These are phyloP conservation scores for Glareola pratincola DNA, from an alignment of 2,113 vertebrate species.

Conservation along the genomic window DNA sequence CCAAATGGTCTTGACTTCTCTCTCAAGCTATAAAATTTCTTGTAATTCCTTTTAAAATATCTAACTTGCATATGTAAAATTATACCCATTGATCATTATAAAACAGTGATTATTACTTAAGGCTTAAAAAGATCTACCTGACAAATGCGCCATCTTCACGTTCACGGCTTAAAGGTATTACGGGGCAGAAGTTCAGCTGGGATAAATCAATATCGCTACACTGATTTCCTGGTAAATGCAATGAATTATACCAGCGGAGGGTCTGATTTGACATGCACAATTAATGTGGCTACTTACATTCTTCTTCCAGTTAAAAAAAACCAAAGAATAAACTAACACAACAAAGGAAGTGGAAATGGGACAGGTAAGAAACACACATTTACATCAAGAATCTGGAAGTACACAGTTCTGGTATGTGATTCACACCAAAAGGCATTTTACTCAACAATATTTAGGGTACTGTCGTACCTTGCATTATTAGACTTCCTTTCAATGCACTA, in stretches of 20 bases:
- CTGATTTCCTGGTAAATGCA: neutral
- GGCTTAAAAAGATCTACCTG: neutral
- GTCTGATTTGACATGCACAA: neutral
- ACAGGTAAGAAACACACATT: neutral
- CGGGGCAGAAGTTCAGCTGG: neutral
- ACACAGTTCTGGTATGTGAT: constrained; percentile 23
- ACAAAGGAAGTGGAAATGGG: neutral
- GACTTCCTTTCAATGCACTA: neutral
- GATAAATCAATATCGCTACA: neutral
- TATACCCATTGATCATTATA: neutral
- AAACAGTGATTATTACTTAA: neutral
- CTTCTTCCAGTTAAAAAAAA: neutral
- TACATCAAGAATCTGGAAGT: neutral
- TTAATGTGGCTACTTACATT: neutral
- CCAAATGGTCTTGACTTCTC: neutral
- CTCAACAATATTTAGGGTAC: neutral
- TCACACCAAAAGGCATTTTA: neutral
- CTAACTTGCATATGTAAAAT: neutral
- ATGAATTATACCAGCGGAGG: neutral
- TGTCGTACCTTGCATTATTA: neutral
- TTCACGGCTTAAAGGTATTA: neutral
- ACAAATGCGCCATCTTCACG: neutral
- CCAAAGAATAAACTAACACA: neutral
- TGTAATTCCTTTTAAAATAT: neutral
- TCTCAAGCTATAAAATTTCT: neutral